Conservation (phyloP, 2,113 vertebrate genomes). For the Lagopus muta region DNA sequence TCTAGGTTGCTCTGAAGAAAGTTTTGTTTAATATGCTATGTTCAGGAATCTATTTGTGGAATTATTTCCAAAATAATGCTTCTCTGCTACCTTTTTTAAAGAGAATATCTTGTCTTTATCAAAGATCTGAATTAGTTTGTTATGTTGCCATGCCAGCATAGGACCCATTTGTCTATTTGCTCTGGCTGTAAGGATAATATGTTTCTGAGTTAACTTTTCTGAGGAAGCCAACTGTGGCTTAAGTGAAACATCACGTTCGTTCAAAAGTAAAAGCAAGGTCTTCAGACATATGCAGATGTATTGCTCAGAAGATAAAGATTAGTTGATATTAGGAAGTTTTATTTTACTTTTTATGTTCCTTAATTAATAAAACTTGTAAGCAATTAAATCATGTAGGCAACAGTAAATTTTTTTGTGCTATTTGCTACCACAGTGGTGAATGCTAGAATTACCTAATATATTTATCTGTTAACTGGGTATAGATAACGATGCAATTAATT, state of each 20-base stretch:
- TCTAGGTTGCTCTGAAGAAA: not conserved
- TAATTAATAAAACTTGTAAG: not conserved
- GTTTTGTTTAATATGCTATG: not conserved
- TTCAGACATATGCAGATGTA: not conserved
- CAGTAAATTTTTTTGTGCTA: not conserved
- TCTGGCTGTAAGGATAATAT: conserved; percentile 51
- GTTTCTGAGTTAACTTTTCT: conserved; percentile 27
- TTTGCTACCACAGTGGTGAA: not conserved
- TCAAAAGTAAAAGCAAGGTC: not conserved
- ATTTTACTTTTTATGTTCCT: not conserved
- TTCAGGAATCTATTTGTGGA: not conserved
- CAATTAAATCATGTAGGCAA: not conserved
- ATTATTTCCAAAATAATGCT: not conserved
- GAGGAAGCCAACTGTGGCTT: conserved; percentile 11
- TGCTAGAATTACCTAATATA: not conserved
- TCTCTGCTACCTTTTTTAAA: not conserved
- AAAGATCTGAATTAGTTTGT: conserved; percentile 49
- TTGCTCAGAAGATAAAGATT: not conserved
- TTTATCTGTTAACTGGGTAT: not conserved
- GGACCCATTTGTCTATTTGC: conserved; percentile 13
- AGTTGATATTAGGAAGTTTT: not conserved
- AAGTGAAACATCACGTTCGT: conserved; percentile 2
- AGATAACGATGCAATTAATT: not conserved
- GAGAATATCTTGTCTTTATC: conserved; percentile 42
- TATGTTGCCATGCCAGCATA: conserved; percentile 54